phyloP scores from a whole-genome alignment of 2,888 invertebrate species.

The Tholera decimalis region DNA sequence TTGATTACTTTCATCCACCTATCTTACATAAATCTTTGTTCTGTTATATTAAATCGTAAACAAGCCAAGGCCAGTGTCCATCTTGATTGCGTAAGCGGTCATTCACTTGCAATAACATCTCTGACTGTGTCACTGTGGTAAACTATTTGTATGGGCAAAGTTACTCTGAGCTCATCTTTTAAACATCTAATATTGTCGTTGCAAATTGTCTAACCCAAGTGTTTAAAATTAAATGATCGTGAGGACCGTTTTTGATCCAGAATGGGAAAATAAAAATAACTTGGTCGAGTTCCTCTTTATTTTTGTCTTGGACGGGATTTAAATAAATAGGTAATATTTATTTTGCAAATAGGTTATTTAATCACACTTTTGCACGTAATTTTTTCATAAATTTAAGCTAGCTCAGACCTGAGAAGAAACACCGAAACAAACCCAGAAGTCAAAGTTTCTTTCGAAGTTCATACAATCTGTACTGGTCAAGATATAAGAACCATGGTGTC shows the following conservation, averaged over 20 bases:
- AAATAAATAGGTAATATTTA: too few relatives aligned
- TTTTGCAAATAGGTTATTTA: too few relatives aligned
- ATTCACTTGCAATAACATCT: constrained; percentile 58
- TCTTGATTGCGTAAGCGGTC: constrained; percentile 66
- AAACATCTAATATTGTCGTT: constrained; percentile 49
- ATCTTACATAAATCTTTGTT: constrained; percentile 36
- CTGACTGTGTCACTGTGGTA: constrained; percentile 55
- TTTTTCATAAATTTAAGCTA: too few relatives aligned
- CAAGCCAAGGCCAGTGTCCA: constrained; percentile 64
- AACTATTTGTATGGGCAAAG: constrained; percentile 55
- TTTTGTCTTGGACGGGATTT: background rate
- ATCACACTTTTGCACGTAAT: too few relatives aligned
- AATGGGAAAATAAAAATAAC: background rate
- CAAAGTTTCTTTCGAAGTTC: too few relatives aligned
- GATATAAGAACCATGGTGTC: too few relatives aligned
- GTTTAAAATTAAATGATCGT: constrained; percentile 7
- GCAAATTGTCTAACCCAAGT: background rate
- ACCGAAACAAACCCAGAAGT: too few relatives aligned
- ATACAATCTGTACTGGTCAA: too few relatives aligned
- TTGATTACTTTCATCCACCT: constrained; percentile 25
- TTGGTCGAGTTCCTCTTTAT: background rate
- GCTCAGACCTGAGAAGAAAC: too few relatives aligned
- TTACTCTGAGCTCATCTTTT: constrained; percentile 44
- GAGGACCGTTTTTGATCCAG: background rate
- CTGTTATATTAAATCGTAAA: constrained; percentile 48